Evolutionary conservation across 2,888 invertebrate species (phyloP), one percentile per base, ranked within the genome.

Genomic region (Chrysotoxum bicinctum): DNA sequence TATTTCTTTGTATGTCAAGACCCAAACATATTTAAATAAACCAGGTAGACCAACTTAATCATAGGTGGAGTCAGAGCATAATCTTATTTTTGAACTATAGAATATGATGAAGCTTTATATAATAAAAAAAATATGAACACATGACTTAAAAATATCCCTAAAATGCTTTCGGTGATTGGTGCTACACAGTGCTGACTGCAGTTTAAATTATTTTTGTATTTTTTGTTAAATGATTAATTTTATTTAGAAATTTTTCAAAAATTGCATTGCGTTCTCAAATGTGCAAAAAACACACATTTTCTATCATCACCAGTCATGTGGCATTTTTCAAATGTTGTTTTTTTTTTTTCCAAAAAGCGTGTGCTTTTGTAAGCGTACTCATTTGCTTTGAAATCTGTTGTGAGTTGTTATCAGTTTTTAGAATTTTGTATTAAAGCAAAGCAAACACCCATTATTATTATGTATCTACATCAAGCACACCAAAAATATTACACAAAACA

Each of bases 381-480:
- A 30, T 19, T 66, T 32, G 30, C 19, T 32, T 48, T 66, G 14
- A 66, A 66, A 35, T 66, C 21, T 50, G 66, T 48, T 50, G 66
- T 48, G 26, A 54, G n/a, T 50, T 50, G 30, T 54, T 6, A 26
- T 56, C 16, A 0, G 10, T 21, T 50, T 48, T 45, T 48, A 16
- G 6, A 52, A 35, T 12, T 69, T 56, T 48, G 1, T 32, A 50
- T 8, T 35, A 50, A 70, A 62, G 68, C 66, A 78, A 82, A 78
- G 82, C 82, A 73, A 82, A 68, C 73, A 83, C 78, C 54, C 78
- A 83, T 43, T 54, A 23, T 21, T 30, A n/a, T 9, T 30, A 32
- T n/a, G n/a, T 37, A 40, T 54, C 78, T 83, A 83, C 82, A 62
- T 54, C 72, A 79, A 83, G 83, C 83, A 83, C 68, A 79, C 79